Percentiles rank a stretch among this genome's conserved stretches.
These are phyloP conservation scores for Sepioteuthis lessoniana DNA, from an alignment of 2,888 invertebrate genomes.

Conservation along the genomic window DNA sequence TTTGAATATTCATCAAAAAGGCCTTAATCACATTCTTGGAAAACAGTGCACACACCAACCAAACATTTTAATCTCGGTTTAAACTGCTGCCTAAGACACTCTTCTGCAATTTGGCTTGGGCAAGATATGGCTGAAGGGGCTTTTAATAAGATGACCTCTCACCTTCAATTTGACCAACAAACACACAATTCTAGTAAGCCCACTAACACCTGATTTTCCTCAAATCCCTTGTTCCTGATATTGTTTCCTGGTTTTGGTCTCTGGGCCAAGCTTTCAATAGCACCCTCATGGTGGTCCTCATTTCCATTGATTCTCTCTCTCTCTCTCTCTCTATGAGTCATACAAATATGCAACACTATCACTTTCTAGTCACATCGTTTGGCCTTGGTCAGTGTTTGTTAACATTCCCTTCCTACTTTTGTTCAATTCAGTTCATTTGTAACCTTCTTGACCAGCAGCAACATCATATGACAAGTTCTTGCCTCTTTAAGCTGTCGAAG, in stretches of 20 bases:
- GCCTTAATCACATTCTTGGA: neutral
- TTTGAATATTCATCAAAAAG: constrained; percentile 33
- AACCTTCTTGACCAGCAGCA: neutral
- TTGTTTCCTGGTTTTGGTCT: neutral
- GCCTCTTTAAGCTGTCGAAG: neutral
- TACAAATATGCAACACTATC: neutral
- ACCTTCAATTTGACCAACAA: constrained; percentile 33
- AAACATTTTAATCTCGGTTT: constrained; percentile 14
- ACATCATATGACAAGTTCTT: neutral
- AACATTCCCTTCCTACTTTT: neutral
- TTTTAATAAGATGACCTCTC: neutral
- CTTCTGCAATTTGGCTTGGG: neutral
- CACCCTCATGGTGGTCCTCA: neutral
- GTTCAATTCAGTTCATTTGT: neutral
- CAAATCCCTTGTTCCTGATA: neutral
- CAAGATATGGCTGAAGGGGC: neutral
- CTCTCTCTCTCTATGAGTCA: neutral
- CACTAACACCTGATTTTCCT: neutral
- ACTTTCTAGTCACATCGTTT: neutral
- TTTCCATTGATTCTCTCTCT: neutral
- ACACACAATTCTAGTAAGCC: neutral
- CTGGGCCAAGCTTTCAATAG: neutral
- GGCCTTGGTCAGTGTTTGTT: neutral
- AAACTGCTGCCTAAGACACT: neutral
- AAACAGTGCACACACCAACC: neutral